phyloP scores from a whole-genome alignment of 2,888 invertebrate genomes.

The Melangyna quadrimaculata region DNA sequence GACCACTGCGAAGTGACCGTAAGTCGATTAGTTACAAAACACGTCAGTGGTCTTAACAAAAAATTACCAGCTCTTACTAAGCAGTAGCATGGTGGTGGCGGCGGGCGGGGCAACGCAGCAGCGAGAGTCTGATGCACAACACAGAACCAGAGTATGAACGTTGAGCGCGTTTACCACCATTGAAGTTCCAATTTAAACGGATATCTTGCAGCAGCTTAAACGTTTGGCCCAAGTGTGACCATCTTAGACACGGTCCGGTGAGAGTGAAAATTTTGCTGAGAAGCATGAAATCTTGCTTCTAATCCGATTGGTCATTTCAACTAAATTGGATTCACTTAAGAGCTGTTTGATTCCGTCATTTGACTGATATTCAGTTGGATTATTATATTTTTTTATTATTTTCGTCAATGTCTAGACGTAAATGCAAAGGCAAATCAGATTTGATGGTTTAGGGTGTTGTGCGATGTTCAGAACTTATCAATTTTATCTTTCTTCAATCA shows the following conservation, averaged over 20 bases:
- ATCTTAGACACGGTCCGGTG: slow-evolving; percentile 40
- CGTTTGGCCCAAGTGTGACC: slow-evolving; percentile 56
- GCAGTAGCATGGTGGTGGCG: neutral
- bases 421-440: neutral
- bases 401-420: neutral
- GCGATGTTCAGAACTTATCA: slow-evolving; percentile 16
- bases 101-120: neutral
- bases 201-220: slow-evolving; percentile 67
- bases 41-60: slow-evolving; percentile 59
- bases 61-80: slow-evolving; percentile 50
- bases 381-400: neutral
- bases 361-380: slow-evolving; percentile 3
- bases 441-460: neutral
- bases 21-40: slow-evolving; percentile 72
- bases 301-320: slow-evolving; percentile 65
- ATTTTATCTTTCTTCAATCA: slow-evolving; percentile 39
- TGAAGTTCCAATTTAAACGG: slow-evolving; percentile 64
- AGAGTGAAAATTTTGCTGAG: slow-evolving; percentile 51
- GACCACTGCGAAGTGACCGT: slow-evolving; percentile 55
- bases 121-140: neutral
- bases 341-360: slow-evolving; percentile 46
- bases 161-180: slow-evolving; percentile 33
- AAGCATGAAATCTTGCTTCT: slow-evolving; percentile 55
- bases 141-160: neutral
- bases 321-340: slow-evolving; percentile 68